Percentiles rank a stretch among this genome's conserved stretches.
These are phyloP conservation scores for Pipistrellus pygmaeus DNA, from an alignment of 2,797 vertebrate genomes.

Conservation along the genomic window DNA sequence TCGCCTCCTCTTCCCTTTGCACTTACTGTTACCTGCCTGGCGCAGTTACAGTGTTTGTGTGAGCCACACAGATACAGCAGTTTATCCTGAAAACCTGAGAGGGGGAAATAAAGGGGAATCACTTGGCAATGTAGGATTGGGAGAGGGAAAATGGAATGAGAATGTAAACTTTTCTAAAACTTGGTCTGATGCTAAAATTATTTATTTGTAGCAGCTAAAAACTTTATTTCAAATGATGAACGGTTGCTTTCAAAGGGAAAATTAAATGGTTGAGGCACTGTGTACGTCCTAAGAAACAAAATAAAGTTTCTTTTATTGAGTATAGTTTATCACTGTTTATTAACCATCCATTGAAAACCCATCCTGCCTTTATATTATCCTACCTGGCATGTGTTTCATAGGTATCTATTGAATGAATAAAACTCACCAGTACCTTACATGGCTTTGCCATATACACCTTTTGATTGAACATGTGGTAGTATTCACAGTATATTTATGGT, in stretches of 20 bases:
- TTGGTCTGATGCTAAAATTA: neutral
- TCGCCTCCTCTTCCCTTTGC: neutral
- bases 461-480: neutral
- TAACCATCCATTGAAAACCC: neutral
- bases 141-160: neutral
- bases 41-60: neutral
- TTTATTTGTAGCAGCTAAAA: neutral
- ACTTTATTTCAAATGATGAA: constrained; percentile 26
- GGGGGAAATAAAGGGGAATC: neutral
- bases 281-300: constrained; percentile 2
- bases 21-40: neutral
- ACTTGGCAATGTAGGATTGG: neutral
- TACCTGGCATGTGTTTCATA: neutral
- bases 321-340: constrained; percentile 18
- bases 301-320: neutral
- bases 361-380: neutral
- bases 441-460: neutral
- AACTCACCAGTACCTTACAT: neutral
- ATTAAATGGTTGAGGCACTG: neutral
- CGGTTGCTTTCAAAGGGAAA: constrained; percentile 48
- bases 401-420: neutral
- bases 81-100: constrained; percentile 48
- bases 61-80: neutral
- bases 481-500: neutral
- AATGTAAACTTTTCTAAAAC: neutral